Evolutionary conservation across 2,888 invertebrate genomes (phyloP).

Genomic region (Cataglyphis altisquamis): DNA sequence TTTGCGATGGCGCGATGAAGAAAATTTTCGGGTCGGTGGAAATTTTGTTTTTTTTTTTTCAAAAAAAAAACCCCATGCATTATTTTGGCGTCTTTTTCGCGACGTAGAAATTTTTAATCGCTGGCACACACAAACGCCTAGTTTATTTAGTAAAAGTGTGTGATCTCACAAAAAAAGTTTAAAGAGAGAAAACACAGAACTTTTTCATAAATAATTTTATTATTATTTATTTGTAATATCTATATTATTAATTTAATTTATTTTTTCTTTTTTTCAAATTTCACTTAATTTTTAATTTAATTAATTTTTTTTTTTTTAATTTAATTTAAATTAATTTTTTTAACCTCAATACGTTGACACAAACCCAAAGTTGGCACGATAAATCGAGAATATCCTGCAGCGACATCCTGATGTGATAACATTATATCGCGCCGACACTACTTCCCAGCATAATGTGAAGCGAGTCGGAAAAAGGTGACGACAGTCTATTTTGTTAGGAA

Average conservation of each 20-base stretch:
- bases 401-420: background rate
- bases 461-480: slow-evolving; percentile 7
- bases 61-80: background rate
- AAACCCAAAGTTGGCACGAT: background rate
- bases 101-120: background rate
- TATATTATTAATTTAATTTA: background rate
- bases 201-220: background rate
- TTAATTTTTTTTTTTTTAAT: too few species aligned
- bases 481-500: slow-evolving; percentile 27
- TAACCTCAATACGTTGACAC: background rate
- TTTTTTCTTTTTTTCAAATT: background rate
- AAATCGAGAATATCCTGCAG: background rate
- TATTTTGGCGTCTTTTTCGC: background rate
- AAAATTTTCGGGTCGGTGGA: background rate
- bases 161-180: background rate
- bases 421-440: background rate
- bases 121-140: background rate
- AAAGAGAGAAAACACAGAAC: background rate
- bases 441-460: background rate
- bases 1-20: background rate
- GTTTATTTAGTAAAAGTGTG: background rate
- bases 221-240: background rate
- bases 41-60: background rate
- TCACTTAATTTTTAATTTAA: too few species aligned
- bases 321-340: too few species aligned